Base-by-base conservation (phyloP, 2,797 vertebrate genomes). In the Chaetophractus vellerosus region DNA sequence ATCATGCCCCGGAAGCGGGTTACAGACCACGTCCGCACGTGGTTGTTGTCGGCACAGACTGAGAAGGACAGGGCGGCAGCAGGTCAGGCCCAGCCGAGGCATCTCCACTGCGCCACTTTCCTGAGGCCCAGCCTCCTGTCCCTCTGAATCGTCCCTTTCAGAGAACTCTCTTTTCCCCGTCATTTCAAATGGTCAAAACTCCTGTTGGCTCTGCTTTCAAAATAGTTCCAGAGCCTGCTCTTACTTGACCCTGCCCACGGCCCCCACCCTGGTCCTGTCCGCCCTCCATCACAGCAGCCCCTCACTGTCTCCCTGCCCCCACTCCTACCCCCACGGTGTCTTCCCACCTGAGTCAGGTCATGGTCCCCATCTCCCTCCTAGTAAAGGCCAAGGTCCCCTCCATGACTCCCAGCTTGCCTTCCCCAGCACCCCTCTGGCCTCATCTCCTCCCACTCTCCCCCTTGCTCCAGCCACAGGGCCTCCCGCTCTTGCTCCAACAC, bases 1-100 rank as follows among this genome's bases (percentile, higher is more conserved):
- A 99, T 99, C 99, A 99, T 99, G 52, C 99, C 99, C 21, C 99
- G 98, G 98, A 99, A 99, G 2, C 99, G 99, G 0, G 99, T 99
- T 97, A 99, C 99, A 0, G 99, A 99, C 99, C 99, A 99, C 0
- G 99, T 99, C 16, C 99, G 98, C 10, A 99, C 99, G 0, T 99
- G 99, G 98, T 99, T 99, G 98, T 99, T 99, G 96, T 99, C 99
- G 0, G 99, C 99, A 61, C 99, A 99, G 28, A 99, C 99, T 99
- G 96, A 3, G 9, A 63, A 9, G 11, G 10, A 18, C 1, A 2
- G n/a, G 31, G 50, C 16, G 6, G 55, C 1, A 0, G 52, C 0
- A 12, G 6, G 88, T 97, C 93, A 96, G 93, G 48, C 31, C 21
- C 9, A n/a, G 24, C 19, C 0, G 0, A 0, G 33, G 69, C 33